Conservation (phyloP, 2,888 invertebrate genomes). For the Trichacis sp. region DNA sequence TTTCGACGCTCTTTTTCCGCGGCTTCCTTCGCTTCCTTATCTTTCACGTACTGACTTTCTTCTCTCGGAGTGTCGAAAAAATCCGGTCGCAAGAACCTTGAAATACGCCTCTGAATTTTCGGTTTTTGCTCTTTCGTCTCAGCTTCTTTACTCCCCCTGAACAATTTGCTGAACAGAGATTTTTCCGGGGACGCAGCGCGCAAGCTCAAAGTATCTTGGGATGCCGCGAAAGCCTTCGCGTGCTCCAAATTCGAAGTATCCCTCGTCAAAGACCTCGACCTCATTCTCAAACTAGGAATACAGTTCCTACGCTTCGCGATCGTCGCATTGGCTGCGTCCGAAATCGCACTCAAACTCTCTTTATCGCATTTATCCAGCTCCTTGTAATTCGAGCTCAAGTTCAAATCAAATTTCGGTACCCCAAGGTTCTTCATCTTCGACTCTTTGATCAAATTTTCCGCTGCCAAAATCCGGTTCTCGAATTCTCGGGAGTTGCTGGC, state of each 20-base stretch:
- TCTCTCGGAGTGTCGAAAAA: conserved; percentile 80
- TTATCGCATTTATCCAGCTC: conserved; percentile 62
- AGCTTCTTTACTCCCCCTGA: conserved; percentile 69
- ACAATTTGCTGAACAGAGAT: conserved; percentile 72
- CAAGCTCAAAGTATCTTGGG: conserved; percentile 42
- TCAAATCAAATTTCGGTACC: conserved; percentile 48
- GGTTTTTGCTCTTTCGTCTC: conserved; percentile 55
- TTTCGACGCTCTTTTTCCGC: conserved; percentile 73
- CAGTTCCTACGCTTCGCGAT: conserved; percentile 57
- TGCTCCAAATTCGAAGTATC: conserved; percentile 46
- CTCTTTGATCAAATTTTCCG: conserved; percentile 64
- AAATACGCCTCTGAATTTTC: conserved; percentile 75
- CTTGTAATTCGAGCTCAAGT: conserved; percentile 54
- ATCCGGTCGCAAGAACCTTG: conserved; percentile 82
- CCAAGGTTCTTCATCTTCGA: conserved; percentile 60
- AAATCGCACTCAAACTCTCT: conserved; percentile 51
- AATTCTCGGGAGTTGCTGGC: conserved; percentile 53
- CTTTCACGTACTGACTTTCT: conserved; percentile 75
- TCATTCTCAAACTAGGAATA: conserved; percentile 57
- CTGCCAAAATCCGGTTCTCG: conserved; percentile 59
- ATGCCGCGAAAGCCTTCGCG: conserved; percentile 42
- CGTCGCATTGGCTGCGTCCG: conserved; percentile 45
- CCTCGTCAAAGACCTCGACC: conserved; percentile 60
- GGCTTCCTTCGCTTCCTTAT: conserved; percentile 64
- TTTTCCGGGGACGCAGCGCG: conserved; percentile 67